These are phyloP conservation scores for Alentia gelatinosa DNA, from an alignment of 2,888 invertebrate species.

Conservation along the genomic window DNA sequence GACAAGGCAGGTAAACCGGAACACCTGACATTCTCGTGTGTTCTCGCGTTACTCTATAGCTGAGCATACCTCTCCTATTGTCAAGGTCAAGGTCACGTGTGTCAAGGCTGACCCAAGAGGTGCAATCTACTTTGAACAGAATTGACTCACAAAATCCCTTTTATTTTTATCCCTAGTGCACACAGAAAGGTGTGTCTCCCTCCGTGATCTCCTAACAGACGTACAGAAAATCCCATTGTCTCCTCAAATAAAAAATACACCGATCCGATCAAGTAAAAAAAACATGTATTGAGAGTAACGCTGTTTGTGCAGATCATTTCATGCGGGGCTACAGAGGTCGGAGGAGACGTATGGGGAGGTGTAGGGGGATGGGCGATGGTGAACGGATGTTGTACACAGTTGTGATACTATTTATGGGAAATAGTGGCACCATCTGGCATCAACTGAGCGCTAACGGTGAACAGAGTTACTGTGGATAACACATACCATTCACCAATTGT, in stretches of 20 bases:
- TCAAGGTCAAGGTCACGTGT: not conserved
- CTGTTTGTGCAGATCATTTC: not conserved
- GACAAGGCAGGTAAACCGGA: no score
- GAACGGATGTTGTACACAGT: no score
- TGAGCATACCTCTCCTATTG: not conserved
- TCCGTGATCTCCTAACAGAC: not conserved
- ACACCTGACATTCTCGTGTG: no score
- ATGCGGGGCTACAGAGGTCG: not conserved
- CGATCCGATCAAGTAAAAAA: not conserved
- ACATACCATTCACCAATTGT: no score
- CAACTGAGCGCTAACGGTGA: no score
- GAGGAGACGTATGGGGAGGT: no score
- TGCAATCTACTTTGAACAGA: not conserved
- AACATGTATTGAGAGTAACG: not conserved
- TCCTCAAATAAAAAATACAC: not conserved
- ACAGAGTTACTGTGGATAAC: no score
- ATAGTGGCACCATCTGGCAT: no score
- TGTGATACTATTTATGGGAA: no score
- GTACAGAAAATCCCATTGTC: constrained; percentile 1
- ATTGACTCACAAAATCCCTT: constrained; percentile 6
- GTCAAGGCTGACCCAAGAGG: not conserved
- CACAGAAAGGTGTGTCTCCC: not conserved
- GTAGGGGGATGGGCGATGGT: no score
- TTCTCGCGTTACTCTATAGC: no score
- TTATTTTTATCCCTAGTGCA: not conserved